Evolutionary conservation across 2,888 invertebrate species (phyloP).

Genomic region (Selenia dentaria): DNA sequence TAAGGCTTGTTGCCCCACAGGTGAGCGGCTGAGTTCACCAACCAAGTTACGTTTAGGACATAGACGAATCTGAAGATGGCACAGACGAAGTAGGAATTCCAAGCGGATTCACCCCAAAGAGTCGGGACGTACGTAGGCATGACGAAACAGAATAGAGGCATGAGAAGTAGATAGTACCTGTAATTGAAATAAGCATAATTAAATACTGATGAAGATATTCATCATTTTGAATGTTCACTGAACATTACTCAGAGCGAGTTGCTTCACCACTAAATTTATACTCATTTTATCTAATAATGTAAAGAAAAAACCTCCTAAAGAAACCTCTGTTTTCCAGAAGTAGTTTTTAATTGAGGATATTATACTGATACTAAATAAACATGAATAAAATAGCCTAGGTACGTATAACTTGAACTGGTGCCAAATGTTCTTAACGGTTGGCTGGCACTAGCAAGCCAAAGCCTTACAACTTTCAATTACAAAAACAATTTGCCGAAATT

Average conservation of each 20-base stretch:
- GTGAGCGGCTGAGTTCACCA: conserved; percentile 95
- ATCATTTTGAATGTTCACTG: too few relatives aligned
- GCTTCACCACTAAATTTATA: too few relatives aligned
- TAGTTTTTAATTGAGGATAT: too few relatives aligned
- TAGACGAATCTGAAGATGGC: conserved; percentile 91
- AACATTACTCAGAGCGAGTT: too few relatives aligned
- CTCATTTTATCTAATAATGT: too few relatives aligned
- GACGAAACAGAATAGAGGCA: conserved; percentile 90
- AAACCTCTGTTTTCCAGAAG: too few relatives aligned
- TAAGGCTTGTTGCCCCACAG: conserved; percentile 90
- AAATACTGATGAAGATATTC: too few relatives aligned
- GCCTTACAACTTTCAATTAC: conserved; percentile 1
- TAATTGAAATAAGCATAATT: conserved; percentile 39
- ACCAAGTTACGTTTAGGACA: conserved; percentile 93
- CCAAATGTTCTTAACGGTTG: not conserved
- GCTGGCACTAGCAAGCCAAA: not conserved
- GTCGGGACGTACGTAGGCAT: conserved; percentile 90
- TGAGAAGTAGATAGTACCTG: conserved; percentile 89
- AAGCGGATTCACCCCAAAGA: conserved; percentile 89
- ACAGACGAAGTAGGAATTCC: conserved; percentile 87
- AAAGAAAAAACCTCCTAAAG: too few relatives aligned
- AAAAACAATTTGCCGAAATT: not conserved
- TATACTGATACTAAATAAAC: too few relatives aligned
- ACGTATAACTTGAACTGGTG: not conserved
- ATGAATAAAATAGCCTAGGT: not conserved